Conservation (phyloP, 2,113 vertebrate genomes). For the Fukomys damarensis region DNA sequence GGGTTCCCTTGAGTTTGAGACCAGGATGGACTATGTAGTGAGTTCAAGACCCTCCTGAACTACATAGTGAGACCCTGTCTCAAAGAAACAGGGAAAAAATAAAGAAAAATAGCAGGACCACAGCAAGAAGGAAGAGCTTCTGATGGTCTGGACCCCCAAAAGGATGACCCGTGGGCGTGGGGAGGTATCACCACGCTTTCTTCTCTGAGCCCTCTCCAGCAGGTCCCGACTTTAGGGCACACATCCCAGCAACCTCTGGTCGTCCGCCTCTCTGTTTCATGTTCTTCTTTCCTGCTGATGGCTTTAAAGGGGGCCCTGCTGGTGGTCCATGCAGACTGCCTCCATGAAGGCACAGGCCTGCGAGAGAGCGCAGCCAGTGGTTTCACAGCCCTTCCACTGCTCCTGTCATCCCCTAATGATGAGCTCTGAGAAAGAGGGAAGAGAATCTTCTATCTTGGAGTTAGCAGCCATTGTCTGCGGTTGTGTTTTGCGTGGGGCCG, state of each 20-base stretch:
- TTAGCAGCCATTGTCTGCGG: neutral
- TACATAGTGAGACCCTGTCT: neutral
- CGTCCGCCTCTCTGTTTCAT: neutral
- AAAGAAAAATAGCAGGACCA: neutral
- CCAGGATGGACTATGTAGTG: neutral
- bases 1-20: neutral
- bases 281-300: neutral
- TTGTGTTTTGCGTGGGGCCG: neutral
- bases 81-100: neutral
- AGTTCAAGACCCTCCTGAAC: neutral
- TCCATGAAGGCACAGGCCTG: neutral
- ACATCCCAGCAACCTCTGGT: neutral
- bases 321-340: neutral
- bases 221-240: neutral
- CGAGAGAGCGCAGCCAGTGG: neutral
- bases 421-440: neutral
- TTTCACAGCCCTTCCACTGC: neutral
- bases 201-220: neutral
- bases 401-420: neutral
- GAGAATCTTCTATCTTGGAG: neutral
- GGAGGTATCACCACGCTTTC: neutral
- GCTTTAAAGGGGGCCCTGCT: neutral
- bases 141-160: neutral
- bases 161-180: neutral
- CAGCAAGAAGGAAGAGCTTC: neutral